phyloP scores from a whole-genome alignment of 2,113 vertebrate genomes.

The Aldabrachelys gigantea region DNA sequence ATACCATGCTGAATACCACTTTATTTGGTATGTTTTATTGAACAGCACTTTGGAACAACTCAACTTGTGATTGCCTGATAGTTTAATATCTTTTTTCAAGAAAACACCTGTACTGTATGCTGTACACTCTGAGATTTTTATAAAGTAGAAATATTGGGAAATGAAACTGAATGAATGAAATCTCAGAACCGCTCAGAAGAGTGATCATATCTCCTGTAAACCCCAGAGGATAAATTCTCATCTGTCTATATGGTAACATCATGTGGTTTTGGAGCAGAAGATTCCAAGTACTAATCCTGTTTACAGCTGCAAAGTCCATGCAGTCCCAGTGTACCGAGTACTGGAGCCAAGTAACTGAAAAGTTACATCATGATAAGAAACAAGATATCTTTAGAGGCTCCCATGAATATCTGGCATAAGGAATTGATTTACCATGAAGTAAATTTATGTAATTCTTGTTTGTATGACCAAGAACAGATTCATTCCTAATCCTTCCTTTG shows the following conservation, averaged over 20 bases:
- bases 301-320: fast-evolving
- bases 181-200: not conserved
- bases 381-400: not conserved
- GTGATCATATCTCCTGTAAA: not conserved
- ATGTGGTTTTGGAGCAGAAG: not conserved
- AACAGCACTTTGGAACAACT: not conserved
- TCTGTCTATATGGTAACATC: fast-evolving
- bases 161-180: not conserved
- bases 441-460: not conserved
- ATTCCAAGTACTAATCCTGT: fast-evolving
- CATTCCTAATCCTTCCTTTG: not conserved
- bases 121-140: not conserved
- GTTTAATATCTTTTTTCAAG: not conserved
- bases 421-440: not conserved
- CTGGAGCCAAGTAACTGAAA: not conserved
- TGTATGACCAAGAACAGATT: not conserved
- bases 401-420: not conserved
- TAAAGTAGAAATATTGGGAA: not conserved
- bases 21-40: not conserved
- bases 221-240: not conserved
- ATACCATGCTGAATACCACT: not conserved
- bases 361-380: not conserved
- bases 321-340: not conserved
- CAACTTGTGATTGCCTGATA: not conserved
- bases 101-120: not conserved